Percentiles rank a stretch among this genome's conserved stretches.
phyloP scores from a whole-genome alignment of 2,888 invertebrate species.

The Lagria hirta region DNA sequence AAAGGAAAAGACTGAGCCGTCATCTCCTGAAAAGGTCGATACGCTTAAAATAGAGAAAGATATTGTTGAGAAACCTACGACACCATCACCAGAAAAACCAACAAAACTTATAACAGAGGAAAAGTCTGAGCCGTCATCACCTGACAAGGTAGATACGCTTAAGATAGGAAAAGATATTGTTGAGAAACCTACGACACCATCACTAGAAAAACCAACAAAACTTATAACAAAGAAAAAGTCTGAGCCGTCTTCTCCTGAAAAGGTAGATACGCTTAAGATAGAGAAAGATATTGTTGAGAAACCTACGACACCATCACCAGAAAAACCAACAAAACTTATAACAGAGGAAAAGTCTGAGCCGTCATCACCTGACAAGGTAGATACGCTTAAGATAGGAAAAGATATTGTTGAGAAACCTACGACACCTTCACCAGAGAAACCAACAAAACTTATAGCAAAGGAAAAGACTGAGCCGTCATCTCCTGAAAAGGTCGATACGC shows the following conservation, averaged over 20 bases:
- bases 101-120: background rate
- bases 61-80: too few species aligned
- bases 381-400: constrained; percentile 4
- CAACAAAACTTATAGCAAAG: background rate
- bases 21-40: too few species aligned
- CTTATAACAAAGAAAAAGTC: constrained; percentile 9
- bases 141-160: background rate
- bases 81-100: too few species aligned
- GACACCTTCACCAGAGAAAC: constrained; percentile 4
- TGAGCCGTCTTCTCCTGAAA: constrained; percentile 11
- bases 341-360: background rate
- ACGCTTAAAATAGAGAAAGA: too few species aligned
- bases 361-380: constrained; percentile 7
- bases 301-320: background rate
- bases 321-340: background rate
- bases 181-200: background rate
- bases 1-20: too few species aligned
- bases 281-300: constrained; percentile 1
- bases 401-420: constrained; percentile 8
- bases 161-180: background rate
- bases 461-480: too few species aligned
- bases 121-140: too few species aligned
- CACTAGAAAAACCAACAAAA: constrained; percentile 7
- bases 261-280: constrained; percentile 3
- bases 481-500: constrained; percentile 4